These are phyloP conservation scores for Drosophila grimshawi DNA, from an alignment of 1,140 invertebrate genomes.

Conservation along the genomic window DNA sequence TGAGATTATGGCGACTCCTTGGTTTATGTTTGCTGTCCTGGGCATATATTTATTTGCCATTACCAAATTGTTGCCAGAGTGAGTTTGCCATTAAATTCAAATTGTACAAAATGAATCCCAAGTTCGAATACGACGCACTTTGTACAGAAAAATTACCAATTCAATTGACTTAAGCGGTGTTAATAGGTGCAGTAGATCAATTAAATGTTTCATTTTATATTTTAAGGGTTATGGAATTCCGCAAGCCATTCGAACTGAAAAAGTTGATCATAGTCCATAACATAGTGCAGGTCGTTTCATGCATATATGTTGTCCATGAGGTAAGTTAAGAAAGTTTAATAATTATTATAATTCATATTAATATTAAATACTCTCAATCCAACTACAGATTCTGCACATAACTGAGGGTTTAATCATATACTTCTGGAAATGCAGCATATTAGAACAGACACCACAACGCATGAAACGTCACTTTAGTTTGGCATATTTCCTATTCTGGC, in stretches of 20 bases:
- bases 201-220: conserved; percentile 11
- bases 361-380: too few species aligned
- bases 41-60: conserved; percentile 59
- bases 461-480: conserved; percentile 44
- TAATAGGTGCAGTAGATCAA: conserved; percentile 2
- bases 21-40: conserved; percentile 60
- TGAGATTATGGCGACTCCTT: conserved; percentile 80
- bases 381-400: conserved; percentile 35
- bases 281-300: conserved; percentile 65
- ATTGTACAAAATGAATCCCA: not conserved
- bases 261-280: conserved; percentile 70
- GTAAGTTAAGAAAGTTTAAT: conserved; percentile 30
- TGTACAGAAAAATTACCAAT: conserved; percentile 11
- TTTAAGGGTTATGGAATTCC: conserved; percentile 68
- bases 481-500: conserved; percentile 85
- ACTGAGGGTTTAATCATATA: conserved; percentile 35
- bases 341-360: not conserved
- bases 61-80: conserved; percentile 58
- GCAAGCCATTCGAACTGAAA: conserved; percentile 64
- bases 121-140: conserved; percentile 8
- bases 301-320: conserved; percentile 62
- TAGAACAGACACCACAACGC: conserved; percentile 10
- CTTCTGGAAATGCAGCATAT: conserved; percentile 63
- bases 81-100: conserved; percentile 16
- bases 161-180: conserved; percentile 14